Evolutionary conservation across 2,113 vertebrate species (phyloP), one percentile per base, ranked within the genome.

Genomic region (Chitala chitala): DNA sequence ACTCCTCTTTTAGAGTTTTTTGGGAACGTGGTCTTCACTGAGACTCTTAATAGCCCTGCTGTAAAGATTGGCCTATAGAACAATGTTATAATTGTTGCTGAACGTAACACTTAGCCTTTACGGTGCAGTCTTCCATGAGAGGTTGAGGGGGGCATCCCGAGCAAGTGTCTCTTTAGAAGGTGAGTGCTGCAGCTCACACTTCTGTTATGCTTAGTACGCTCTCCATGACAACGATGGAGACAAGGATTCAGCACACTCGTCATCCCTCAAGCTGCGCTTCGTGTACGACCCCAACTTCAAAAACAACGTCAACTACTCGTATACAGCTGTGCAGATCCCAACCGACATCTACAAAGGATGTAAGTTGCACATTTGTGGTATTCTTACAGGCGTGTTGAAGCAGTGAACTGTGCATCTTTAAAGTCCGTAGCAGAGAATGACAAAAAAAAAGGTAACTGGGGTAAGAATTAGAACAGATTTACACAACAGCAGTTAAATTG

Each of bases 281-380:
- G 89, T 92, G 0, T 96, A 98, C 0, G 97, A 99, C n/a, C 81
- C 89, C 17, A 96, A 96, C 88, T 99, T 99, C 90, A 98, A 96
- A 88, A 96, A 96, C 82, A 94, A 93, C 55, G 96, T 98, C 84
- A 99, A 99, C 90, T 98, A 98, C 80, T 98, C 95, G 0, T 94
- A 96, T 15, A 94, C 96, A 0, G 97, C 96, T 0, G 96, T 99
- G 75, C 97, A 99, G 92, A 99, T 99, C 81, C 97, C 97, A 61
- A 99, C 97, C 0, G 97, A 99, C 84, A 99, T 99, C 91, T 99
- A 99, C 85, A 99, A 99, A 92, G 97, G 97, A 91, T 98, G 97
- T 94, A 86, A 94, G 94, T 92, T 75, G 51, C 51, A 48, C 38
- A 38, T 17, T 40, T 44, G 22, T 64, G 36, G n/a, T 9, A 3